A percentile compares a stretch with the other conserved stretches of the same genome.
These are phyloP conservation scores for Echinometra lucunter DNA, from an alignment of 53 echinoderm and acorn worm genomes.

Conservation along the genomic window DNA sequence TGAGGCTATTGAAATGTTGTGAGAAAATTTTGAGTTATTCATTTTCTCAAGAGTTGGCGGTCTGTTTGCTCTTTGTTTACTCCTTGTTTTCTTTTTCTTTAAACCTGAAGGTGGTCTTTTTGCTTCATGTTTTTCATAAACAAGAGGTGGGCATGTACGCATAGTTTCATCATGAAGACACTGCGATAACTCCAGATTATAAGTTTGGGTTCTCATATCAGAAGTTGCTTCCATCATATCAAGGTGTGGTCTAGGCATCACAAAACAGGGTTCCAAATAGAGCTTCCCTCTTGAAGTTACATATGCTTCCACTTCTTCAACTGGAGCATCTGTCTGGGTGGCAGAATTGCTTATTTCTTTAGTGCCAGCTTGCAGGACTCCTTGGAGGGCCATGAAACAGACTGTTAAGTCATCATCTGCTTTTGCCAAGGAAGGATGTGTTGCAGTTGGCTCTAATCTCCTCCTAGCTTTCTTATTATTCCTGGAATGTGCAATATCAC, in stretches of 20 bases:
- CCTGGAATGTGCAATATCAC: neutral
- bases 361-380: neutral
- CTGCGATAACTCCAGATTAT: neutral
- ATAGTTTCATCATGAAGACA: neutral
- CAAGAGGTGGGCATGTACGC: conserved; percentile 10
- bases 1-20: neutral
- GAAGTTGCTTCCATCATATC: neutral
- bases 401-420: neutral
- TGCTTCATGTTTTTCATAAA: neutral
- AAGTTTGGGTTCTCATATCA: conserved; percentile 51
- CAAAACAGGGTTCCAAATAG: conserved; percentile 28
- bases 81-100: neutral
- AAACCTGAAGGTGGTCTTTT: neutral
- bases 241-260: conserved; percentile 13
- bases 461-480: conserved; percentile 10
- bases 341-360: neutral
- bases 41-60: neutral
- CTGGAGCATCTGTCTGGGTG: conserved; percentile 41
- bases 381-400: neutral
- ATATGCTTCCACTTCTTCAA: conserved; percentile 30
- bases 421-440: neutral
- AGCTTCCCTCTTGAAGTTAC: conserved; percentile 36
- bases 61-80: neutral
- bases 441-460: neutral
- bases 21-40: neutral